Evolutionary conservation across 2,797 vertebrate genomes (phyloP).

Genomic region (Avahi laniger): DNA sequence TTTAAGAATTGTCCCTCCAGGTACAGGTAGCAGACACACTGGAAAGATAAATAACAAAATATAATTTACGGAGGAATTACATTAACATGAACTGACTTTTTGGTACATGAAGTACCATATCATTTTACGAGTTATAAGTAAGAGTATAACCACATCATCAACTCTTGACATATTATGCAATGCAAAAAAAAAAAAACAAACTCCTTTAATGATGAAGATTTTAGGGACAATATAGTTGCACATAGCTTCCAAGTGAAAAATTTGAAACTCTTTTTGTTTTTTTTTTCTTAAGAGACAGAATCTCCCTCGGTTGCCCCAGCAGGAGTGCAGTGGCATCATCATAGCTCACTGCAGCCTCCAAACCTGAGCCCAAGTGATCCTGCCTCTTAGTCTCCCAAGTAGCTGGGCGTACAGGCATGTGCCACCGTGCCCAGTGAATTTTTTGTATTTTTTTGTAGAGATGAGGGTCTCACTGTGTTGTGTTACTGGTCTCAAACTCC

Average conservation of each 20-base stretch:
- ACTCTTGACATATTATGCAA: neutral
- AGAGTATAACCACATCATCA: neutral
- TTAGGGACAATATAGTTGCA: neutral
- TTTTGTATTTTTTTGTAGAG: neutral
- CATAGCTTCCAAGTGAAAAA: neutral
- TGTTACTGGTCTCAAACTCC: neutral
- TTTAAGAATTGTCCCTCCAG: neutral
- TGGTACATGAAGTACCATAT: neutral
- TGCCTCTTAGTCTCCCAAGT: neutral
- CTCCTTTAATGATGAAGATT: neutral
- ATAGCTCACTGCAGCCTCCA: neutral
- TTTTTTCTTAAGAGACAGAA: neutral
- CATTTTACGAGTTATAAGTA: neutral
- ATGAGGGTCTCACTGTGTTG: neutral
- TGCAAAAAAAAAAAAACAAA: neutral
- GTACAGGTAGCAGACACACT: neutral
- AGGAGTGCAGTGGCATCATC: too few relatives aligned
- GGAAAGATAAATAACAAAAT: neutral
- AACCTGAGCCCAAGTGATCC: neutral
- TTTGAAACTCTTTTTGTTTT: neutral
- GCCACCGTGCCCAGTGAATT: neutral
- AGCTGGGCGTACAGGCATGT: neutral
- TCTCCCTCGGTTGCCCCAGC: neutral
- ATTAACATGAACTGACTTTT: neutral
- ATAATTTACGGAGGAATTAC: neutral